These are phyloP conservation scores for Julus scanicus DNA, from an alignment of 2,888 invertebrate genomes.

Conservation along the genomic window DNA sequence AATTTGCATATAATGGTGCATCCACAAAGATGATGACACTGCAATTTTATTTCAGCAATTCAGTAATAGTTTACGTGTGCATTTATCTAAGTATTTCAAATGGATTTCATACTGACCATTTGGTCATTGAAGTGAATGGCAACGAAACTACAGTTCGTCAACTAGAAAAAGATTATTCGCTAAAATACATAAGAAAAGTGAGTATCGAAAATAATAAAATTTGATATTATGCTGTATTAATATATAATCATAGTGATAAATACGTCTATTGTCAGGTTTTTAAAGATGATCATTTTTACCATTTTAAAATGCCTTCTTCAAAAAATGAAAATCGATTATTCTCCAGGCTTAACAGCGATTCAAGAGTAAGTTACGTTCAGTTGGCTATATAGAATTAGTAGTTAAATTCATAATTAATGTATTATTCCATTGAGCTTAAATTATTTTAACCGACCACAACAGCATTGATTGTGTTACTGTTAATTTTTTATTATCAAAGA, in stretches of 20 bases:
- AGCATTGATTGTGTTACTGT: background rate
- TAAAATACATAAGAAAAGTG: slow-evolving; percentile 37
- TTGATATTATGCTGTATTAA: background rate
- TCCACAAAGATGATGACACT: background rate
- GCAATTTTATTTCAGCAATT: background rate
- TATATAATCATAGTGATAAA: too few species aligned
- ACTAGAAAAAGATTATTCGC: slow-evolving; percentile 12
- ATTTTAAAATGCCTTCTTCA: slow-evolving; percentile 2
- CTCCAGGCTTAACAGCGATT: background rate
- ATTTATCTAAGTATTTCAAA: background rate
- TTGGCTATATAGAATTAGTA: background rate
- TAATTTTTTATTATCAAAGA: background rate
- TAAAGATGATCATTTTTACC: slow-evolving; percentile 46
- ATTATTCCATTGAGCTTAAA: background rate
- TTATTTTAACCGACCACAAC: background rate
- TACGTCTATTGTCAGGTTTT: slow-evolving; percentile 26
- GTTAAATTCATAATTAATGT: background rate
- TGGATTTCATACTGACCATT: background rate
- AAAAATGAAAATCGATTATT: background rate
- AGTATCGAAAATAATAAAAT: background rate
- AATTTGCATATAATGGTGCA: background rate
- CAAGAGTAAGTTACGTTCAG: background rate
- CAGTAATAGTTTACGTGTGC: background rate
- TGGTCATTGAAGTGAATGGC: slow-evolving; percentile 46
- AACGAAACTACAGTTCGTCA: slow-evolving; percentile 5